Evolutionary conservation across 1,140 invertebrate genomes (phyloP), one percentile per base, ranked within the genome.

Genomic region (Aphis gossypii): DNA sequence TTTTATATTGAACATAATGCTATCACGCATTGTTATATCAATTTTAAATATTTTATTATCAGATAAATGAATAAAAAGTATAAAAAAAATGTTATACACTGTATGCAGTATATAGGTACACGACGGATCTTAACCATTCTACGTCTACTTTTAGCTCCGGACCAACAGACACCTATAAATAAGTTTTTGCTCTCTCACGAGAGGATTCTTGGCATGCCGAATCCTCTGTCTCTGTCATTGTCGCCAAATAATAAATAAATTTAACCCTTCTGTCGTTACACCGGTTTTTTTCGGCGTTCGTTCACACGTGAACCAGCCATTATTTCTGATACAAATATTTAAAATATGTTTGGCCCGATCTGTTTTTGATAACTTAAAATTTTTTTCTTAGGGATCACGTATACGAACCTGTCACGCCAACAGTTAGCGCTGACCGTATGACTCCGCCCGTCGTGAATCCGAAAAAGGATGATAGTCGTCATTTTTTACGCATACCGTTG

Each of bases 321-420:
- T 76, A 76, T 76, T 76, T n/a, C 14, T 35, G n/a, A 35, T 6
- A 1, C 30, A 76, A 76, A 76, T 76, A 76, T 76, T 76, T 30
- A 68, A 68, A 68, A 76, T 76, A 76, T 76, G 60, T 76, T 76
- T 76, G 30, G 4, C 14, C 11, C 30, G 30, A 76, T 76, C 11
- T 14, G n/a, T 76, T n/a, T 35, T 76, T 76, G 4, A 90, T 68
- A 92, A 35, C 51, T 3, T 84, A 54, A 92, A 20, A 51, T 46
- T 44, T 41, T 44, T 91, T 30, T 93, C 54, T 25, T 96, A 98
- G 97, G 96, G 97, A 98, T 96, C 97, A 98, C 96, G 97, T 98
- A 95, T 98, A 98, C 96, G 97, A 98, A 96, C 97, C 97, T 94
- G 97, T 98, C 94, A 95, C 94, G 92, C 95, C 94, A 76, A 56